A percentile compares a stretch with the other conserved stretches of the same genome.
phyloP scores from a whole-genome alignment of 2,888 invertebrate genomes.

The Neocrepidodera transversa region DNA sequence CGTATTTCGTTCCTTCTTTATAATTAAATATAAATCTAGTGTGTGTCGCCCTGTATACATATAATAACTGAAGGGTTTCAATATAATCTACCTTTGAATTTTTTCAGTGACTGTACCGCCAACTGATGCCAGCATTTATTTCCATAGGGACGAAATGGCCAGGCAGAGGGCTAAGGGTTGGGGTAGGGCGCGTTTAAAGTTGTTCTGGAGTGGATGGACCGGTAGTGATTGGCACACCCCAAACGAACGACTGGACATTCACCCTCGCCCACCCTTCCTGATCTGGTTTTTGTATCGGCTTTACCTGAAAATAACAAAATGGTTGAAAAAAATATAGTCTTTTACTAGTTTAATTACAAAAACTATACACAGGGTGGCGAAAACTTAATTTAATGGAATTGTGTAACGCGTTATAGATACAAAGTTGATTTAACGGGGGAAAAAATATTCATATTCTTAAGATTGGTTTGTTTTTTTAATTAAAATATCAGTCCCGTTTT shows the following conservation, averaged over 20 bases:
- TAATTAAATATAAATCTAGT: too few relatives aligned
- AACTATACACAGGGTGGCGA: too few relatives aligned
- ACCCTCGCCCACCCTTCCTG: conserved; percentile 42
- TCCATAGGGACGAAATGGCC: conserved; percentile 11
- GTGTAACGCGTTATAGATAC: too few relatives aligned
- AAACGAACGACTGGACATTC: conserved; percentile 52
- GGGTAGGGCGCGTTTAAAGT: conserved; percentile 31
- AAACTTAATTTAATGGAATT: too few relatives aligned
- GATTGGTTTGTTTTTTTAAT: too few relatives aligned
- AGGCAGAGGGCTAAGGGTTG: background rate
- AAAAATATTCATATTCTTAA: too few relatives aligned
- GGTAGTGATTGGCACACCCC: conserved; percentile 54
- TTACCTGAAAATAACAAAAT: conserved; percentile 48
- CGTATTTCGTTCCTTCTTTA: too few relatives aligned
- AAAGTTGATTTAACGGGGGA: too few relatives aligned
- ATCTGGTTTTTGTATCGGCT: conserved; percentile 9
- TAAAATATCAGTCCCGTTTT: too few relatives aligned
- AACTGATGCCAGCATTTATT: conserved; percentile 24
- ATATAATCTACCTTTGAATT: conserved; percentile 11
- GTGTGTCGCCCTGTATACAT: conserved; percentile 22
- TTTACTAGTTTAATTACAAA: too few relatives aligned
- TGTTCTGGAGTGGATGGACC: conserved; percentile 40
- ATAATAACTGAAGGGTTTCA: background rate
- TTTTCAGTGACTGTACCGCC: conserved; percentile 23
- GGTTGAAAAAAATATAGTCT: conserved; percentile 33